Conservation (phyloP, 2,888 invertebrate genomes). For the Leuctra nigra region DNA sequence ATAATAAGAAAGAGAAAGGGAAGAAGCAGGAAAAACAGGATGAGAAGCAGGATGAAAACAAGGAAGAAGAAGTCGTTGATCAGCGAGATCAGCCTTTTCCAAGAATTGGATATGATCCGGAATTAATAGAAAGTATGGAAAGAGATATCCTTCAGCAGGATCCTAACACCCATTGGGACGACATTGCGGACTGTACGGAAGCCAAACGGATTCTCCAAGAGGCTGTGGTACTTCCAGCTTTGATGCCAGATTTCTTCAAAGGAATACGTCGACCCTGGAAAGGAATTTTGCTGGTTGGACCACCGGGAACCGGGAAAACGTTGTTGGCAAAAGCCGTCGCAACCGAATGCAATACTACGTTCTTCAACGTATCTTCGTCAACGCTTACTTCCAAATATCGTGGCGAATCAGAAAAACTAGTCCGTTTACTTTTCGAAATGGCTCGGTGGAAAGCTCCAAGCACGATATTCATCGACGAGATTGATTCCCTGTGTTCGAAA, state of each 20-base stretch:
- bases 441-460: conserved; percentile 83
- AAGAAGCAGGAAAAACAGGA: conserved; percentile 28
- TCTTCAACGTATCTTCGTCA: conserved; percentile 82
- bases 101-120: conserved; percentile 74
- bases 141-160: conserved; percentile 72
- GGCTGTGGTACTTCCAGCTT: conserved; percentile 77
- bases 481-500: conserved; percentile 77
- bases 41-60: conserved; percentile 30
- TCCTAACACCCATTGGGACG: conserved; percentile 75
- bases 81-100: conserved; percentile 85
- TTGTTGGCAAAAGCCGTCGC: conserved; percentile 81
- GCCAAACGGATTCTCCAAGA: conserved; percentile 75
- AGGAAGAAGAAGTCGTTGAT: conserved; percentile 33
- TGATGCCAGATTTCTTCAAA: conserved; percentile 86
- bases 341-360: conserved; percentile 81
- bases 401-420: conserved; percentile 88
- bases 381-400: conserved; percentile 82
- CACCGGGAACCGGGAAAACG: conserved; percentile 73
- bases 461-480: conserved; percentile 87
- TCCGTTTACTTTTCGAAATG: conserved; percentile 82
- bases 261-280: conserved; percentile 80
- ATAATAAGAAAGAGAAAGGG: conserved; percentile 24
- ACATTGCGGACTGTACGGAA: conserved; percentile 65
- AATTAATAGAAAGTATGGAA: conserved; percentile 80
- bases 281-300: conserved; percentile 60